These are phyloP conservation scores for Atethmia centrago DNA, from an alignment of 2,888 invertebrate species.

Conservation along the genomic window DNA sequence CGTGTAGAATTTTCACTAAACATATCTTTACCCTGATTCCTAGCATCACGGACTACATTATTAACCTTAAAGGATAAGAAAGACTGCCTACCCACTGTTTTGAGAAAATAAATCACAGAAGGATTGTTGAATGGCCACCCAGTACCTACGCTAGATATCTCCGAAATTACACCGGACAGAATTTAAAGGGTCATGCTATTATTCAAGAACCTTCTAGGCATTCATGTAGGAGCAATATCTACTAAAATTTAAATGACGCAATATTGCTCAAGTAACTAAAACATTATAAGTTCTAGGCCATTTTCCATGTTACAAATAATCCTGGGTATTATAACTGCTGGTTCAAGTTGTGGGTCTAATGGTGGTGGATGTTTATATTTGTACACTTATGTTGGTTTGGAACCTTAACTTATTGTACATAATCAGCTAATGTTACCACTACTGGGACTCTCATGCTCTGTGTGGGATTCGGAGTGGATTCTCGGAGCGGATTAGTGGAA, in stretches of 20 bases:
- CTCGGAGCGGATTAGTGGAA: no score
- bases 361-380: background rate
- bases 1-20: background rate
- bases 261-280: constrained; percentile 46
- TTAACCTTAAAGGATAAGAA: background rate
- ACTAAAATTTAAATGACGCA: constrained; percentile 40
- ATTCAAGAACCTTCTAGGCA: constrained; percentile 29
- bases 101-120: constrained; percentile 9
- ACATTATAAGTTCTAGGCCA: constrained; percentile 41
- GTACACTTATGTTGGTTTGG: constrained; percentile 3
- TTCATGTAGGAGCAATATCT: constrained; percentile 38
- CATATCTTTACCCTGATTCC: background rate
- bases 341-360: constrained; percentile 13
- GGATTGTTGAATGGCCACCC: background rate
- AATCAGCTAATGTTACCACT: background rate
- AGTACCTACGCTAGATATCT: background rate
- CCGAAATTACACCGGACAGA: constrained; percentile 32
- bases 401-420: constrained; percentile 1
- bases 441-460: background rate
- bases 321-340: background rate
- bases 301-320: constrained; percentile 37
- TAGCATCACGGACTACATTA: background rate
- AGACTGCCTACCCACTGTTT: background rate
- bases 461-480: no score
- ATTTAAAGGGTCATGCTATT: constrained; percentile 27